Base-by-base conservation (phyloP, 2,113 vertebrate species). In the Neogobius melanostomus region DNA sequence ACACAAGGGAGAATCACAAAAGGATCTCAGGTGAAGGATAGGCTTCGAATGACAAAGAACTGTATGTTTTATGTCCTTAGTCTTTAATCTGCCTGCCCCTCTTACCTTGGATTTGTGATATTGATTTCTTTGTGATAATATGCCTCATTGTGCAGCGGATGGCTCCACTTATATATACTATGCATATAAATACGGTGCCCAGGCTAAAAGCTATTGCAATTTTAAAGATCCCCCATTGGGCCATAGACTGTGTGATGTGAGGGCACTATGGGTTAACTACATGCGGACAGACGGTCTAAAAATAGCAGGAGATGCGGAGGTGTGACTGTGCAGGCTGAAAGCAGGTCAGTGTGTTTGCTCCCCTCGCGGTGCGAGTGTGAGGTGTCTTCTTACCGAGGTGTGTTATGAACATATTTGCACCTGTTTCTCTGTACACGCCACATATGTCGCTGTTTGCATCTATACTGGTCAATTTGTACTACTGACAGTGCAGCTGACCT, bases 311-410 rank as follows among this genome's bases (percentile, higher is more conserved):
- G 53, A 79, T 79, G 48, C 77, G 68, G 83, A 81, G 68, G 80
- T 80, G 82, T 11, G 44, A 73, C 81, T 76, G 74, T 60, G 71
- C 69, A 49, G 74, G 68, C 76, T 60, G 75, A 72, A 86, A 86
- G 79, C 68, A 81, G 81, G 83, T 89, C 77, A 84, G 62, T 76
- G 77, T 74, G 83, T 80, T 77, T 85, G 83, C 68, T 59, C 53
- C 65, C 82, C 52, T 82, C 75, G 71, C 52, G 65, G 67, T 66
- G 69, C 61, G 77, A 80, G 72, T 74, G 64, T 77, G 59, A 28
- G 86, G 82, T 68, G 68, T 81, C 72, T 79, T 59, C 28, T 59
- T 59, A 54, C 57, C n/a, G 61, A 75, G 44, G 56, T 79, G 57
- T 49, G 68, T 79, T 15, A 21, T 54, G 56, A 72, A 69, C 71